Percentiles rank a stretch among this genome's conserved stretches.
Evolutionary conservation across 2,888 invertebrate genomes (phyloP).

Genomic region (Cyclophora albipunctata): DNA sequence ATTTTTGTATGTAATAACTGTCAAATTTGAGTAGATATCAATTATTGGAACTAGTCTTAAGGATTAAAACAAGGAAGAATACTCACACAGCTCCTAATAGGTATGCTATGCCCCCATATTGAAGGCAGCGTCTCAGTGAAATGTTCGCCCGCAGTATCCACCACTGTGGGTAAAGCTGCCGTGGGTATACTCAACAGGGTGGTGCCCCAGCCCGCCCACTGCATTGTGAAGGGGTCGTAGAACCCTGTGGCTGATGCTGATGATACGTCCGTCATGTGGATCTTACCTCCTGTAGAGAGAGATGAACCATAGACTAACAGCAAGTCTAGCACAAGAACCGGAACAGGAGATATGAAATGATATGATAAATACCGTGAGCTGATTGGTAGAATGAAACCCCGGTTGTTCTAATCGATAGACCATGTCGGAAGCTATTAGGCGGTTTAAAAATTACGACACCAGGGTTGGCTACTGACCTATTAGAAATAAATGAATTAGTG

Average conservation of each 20-base stretch:
- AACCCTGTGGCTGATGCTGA: slow-evolving; percentile 94
- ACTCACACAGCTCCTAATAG: slow-evolving; percentile 85
- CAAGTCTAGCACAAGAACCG: too few species aligned
- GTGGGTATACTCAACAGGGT: slow-evolving; percentile 83
- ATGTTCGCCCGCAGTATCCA: slow-evolving; percentile 82
- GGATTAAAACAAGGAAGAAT: neutral
- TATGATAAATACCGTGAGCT: too few species aligned
- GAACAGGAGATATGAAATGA: too few species aligned
- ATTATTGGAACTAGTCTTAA: too few species aligned
- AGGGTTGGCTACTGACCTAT: too few species aligned
- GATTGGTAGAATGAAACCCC: too few species aligned
- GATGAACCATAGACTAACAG: neutral
- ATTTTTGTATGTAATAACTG: too few species aligned
- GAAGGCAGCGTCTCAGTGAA: slow-evolving; percentile 81
- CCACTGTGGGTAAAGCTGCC: slow-evolving; percentile 85
- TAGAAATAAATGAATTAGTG: too few species aligned
- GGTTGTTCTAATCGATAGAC: too few species aligned
- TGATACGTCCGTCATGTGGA: slow-evolving; percentile 90
- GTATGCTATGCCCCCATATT: slow-evolving; percentile 85
- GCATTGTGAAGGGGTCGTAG: slow-evolving; percentile 92
- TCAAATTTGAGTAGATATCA: too few species aligned
- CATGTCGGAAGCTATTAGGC: too few species aligned
- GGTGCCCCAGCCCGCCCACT: slow-evolving; percentile 87
- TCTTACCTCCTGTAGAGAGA: slow-evolving; percentile 47
- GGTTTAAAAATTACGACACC: too few species aligned